Conservation (phyloP, 2,888 invertebrate genomes). For the Limnephilus rhombicus region DNA sequence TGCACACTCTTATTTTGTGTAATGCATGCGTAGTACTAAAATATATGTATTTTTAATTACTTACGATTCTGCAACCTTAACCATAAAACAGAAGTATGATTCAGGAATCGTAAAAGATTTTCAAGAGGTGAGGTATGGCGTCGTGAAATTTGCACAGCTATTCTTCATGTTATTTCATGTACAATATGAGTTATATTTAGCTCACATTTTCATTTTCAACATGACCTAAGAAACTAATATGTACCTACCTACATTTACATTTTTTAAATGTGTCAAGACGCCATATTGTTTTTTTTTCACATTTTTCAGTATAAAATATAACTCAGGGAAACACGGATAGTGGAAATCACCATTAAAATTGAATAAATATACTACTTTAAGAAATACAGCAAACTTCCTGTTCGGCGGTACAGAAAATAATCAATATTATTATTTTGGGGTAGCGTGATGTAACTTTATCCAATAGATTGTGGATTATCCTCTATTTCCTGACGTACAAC, state of each 20-base stretch:
- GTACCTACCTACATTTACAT: no score
- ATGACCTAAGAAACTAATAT: no score
- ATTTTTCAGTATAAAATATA: no score
- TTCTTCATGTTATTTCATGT: background rate
- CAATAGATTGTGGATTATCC: background rate
- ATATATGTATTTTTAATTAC: no score
- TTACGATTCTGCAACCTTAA: no score
- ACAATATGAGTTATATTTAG: no score
- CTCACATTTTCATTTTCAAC: no score
- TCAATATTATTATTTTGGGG: background rate
- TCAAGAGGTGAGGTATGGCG: background rate
- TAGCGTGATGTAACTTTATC: background rate
- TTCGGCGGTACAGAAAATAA: background rate
- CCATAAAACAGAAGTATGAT: no score
- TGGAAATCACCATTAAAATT: no score
- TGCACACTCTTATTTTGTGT: no score
- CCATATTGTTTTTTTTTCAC: background rate
- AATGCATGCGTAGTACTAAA: no score
- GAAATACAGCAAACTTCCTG: background rate
- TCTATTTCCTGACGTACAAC: background rate
- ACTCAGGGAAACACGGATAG: background rate
- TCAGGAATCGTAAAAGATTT: background rate
- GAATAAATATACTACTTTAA: background rate
- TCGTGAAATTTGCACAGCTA: background rate
- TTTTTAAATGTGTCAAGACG: background rate